Percentiles rank a stretch among this genome's conserved stretches.
Evolutionary conservation across 2,113 vertebrate genomes (phyloP).

Genomic region (Balaeniceps rex): DNA sequence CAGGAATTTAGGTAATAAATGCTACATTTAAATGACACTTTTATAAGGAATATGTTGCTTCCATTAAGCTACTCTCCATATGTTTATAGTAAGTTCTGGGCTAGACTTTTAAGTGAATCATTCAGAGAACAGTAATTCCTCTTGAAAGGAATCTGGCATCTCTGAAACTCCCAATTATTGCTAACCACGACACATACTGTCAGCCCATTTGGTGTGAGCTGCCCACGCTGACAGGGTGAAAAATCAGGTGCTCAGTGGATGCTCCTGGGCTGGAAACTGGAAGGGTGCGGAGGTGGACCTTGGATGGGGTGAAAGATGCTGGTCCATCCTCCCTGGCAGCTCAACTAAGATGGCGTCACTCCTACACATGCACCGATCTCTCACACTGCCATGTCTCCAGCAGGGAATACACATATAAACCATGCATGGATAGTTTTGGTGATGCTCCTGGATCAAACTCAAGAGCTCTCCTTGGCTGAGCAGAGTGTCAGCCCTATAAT

Average conservation of each 20-base stretch:
- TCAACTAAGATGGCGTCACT: fast-evolving
- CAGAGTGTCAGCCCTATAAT: neutral
- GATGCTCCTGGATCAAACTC: neutral
- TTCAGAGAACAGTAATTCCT: neutral
- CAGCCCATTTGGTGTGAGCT: neutral
- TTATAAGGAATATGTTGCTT: neutral
- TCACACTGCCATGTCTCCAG: neutral
- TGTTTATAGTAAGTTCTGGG: neutral
- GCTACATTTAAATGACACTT: neutral
- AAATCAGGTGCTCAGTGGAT: neutral
- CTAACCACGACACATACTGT: neutral
- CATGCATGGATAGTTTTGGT: fast-evolving
- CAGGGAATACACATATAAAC: fast-evolving
- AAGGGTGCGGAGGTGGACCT: neutral
- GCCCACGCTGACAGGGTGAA: neutral
- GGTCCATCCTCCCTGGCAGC: neutral
- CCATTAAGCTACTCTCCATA: neutral
- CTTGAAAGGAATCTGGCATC: neutral
- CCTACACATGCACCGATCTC: neutral
- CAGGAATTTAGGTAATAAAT: neutral
- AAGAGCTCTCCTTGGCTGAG: neutral
- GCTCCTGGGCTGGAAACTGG: neutral
- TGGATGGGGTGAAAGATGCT: neutral
- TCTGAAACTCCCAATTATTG: neutral
- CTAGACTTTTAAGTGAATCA: neutral